Percentiles rank a stretch among this genome's conserved stretches.
Evolutionary conservation across 2,888 invertebrate genomes (phyloP).

Genomic region (Drosophila pseudotalamancana): DNA sequence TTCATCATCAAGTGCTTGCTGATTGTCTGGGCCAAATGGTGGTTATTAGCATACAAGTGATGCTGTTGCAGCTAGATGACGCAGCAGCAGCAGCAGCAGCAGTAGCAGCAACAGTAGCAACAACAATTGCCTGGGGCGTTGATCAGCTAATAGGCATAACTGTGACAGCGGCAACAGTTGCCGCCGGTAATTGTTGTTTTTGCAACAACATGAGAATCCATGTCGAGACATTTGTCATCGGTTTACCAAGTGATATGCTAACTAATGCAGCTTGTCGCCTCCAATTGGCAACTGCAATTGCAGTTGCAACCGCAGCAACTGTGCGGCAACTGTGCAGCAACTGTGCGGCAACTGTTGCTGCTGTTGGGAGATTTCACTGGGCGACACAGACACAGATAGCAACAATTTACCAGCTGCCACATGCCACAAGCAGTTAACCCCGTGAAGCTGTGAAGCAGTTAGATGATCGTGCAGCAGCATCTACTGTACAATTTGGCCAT

Average conservation of each 20-base stretch:
- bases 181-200: conserved; percentile 40
- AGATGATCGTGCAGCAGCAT: conserved; percentile 32
- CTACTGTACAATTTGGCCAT: conserved; percentile 40
- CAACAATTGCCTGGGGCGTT: conserved; percentile 14
- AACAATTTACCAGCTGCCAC: conserved; percentile 62
- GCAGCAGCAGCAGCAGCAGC: conserved; percentile 7
- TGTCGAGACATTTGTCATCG: conserved; percentile 48
- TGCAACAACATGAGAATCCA: conserved; percentile 49
- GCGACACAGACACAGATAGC: conserved; percentile 12
- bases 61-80: conserved; percentile 17
- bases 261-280: conserved; percentile 32
- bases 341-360: conserved; percentile 9
- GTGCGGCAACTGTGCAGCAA: no score
- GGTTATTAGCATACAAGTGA: conserved; percentile 17
- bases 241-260: conserved; percentile 53
- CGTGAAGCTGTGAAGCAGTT: conserved; percentile 49
- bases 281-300: conserved; percentile 16
- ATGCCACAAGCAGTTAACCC: conserved; percentile 57
- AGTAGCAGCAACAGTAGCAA: background rate
- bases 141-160: conserved; percentile 47
- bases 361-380: conserved; percentile 48
- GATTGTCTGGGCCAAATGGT: conserved; percentile 22
- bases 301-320: background rate
- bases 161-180: conserved; percentile 21
- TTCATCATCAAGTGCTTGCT: conserved; percentile 52